Evolutionary conservation across 2,797 vertebrate species (phyloP), one percentile per base, ranked within the genome.

Genomic region (Poeciliopsis gracilis): DNA sequence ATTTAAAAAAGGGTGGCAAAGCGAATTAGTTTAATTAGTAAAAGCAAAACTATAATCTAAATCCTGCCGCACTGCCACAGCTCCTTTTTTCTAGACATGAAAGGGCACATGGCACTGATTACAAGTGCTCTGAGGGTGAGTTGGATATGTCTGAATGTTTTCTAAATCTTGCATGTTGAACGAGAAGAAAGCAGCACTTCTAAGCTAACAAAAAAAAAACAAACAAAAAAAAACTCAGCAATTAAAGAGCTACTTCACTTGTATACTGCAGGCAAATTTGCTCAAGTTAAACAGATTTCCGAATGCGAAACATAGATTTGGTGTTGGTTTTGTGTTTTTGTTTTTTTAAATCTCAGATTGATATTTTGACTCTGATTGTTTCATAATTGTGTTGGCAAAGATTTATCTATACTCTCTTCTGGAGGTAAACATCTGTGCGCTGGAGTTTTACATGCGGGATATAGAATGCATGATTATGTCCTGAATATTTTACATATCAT

Each of bases 1-100:
- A 79, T 72, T 38, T 75, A 73, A 63, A 79, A 82, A 76, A 20
- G 15, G 69, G 73, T 71, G 59, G 77, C 75, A 77, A 67, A 61
- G 46, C 53, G 28, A n/a, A 79, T 85, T 80, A 43, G 38, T 75
- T 78, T 38, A 72, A 79, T 75, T 18, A 67, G 45, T 11, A 5
- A 76, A 80, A 75, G 51, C 46, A 76, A 74, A 77, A 49, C 13
- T 57, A 3, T n/a, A n/a, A 77, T 78, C 73, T 73, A 53, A 78
- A 79, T 75, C 67, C 76, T 78, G 78, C 51, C 38, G 4, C 46
- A 41, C 33, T 41, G n/a, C 61, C 53, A 43, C 16, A 72, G 15
- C 36, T 71, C 10, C 4, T 20, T 38, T 47, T 72, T 69, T 41
- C 38, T 51, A 12, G 38, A 71, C 13, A 16, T 57, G 30, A 81